Conservation (phyloP, 2,888 invertebrate genomes). For the Dryomyza anilis region DNA sequence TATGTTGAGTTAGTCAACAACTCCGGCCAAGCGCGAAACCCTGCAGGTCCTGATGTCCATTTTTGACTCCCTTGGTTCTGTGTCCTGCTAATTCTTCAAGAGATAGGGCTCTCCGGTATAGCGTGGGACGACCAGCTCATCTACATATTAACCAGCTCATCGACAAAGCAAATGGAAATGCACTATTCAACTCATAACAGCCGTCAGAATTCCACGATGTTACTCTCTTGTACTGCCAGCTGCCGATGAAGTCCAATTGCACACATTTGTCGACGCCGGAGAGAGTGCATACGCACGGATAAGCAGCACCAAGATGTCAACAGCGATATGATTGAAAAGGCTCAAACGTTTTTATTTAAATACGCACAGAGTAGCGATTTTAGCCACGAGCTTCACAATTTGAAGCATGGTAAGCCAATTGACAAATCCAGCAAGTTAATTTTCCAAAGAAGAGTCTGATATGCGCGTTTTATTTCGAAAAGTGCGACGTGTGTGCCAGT, state of each 20-base stretch:
- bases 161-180: slow-evolving; percentile 6
- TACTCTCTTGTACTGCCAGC: too few relatives aligned
- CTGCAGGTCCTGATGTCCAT: not conserved
- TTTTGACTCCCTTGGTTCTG: not conserved
- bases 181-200: not conserved
- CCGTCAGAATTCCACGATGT: slow-evolving; percentile 16
- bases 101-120: not conserved
- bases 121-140: not conserved
- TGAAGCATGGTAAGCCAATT: slow-evolving; percentile 25
- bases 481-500: slow-evolving; percentile 31
- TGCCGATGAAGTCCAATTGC: slow-evolving; percentile 19
- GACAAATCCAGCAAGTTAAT: slow-evolving; percentile 29
- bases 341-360: slow-evolving; percentile 1
- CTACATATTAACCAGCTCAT: not conserved
- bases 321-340: not conserved
- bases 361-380: not conserved
- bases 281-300: slow-evolving; percentile 21
- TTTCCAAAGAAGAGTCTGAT: slow-evolving; percentile 20
- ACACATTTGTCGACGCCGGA: slow-evolving; percentile 30
- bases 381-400: not conserved
- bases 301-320: not conserved
- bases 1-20: not conserved
- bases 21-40: not conserved
- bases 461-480: slow-evolving; percentile 27
- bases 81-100: not conserved